These are phyloP conservation scores for Coilia nasus DNA, from an alignment of 2,797 vertebrate genomes.

Conservation along the genomic window DNA sequence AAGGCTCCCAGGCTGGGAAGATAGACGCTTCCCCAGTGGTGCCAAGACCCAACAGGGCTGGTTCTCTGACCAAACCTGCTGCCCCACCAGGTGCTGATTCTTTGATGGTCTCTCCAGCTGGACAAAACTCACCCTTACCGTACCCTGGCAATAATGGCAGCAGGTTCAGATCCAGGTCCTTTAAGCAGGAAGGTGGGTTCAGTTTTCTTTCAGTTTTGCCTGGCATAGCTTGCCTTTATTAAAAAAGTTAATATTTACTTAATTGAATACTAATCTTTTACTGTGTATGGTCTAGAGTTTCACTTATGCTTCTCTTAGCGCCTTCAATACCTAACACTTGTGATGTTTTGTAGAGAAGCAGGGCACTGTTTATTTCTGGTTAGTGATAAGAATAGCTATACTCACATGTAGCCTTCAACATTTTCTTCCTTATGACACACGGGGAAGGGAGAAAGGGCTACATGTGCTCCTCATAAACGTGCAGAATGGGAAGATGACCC, in stretches of 20 bases:
- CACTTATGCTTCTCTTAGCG: no score
- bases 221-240: no score
- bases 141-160: slow-evolving; percentile 58
- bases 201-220: slow-evolving; percentile 5
- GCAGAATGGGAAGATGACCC: background rate
- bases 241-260: no score
- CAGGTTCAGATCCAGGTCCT: slow-evolving; percentile 57
- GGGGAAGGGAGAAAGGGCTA: background rate
- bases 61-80: slow-evolving; percentile 69
- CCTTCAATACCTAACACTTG: no score
- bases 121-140: slow-evolving; percentile 28
- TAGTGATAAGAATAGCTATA: background rate
- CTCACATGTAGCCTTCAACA: background rate
- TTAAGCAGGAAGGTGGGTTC: slow-evolving; percentile 65
- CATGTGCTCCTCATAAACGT: background rate
- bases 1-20: slow-evolving; percentile 49
- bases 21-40: slow-evolving; percentile 42
- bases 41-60: slow-evolving; percentile 32
- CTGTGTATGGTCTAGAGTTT: no score
- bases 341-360: no score
- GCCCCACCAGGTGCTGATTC: slow-evolving; percentile 61
- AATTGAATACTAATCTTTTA: no score
- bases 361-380: no score
- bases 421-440: background rate
- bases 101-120: slow-evolving; percentile 25